Percentiles rank a stretch among this genome's conserved stretches.
Evolutionary conservation across 2,888 invertebrate species (phyloP).

Genomic region (Luperina nickerlii): DNA sequence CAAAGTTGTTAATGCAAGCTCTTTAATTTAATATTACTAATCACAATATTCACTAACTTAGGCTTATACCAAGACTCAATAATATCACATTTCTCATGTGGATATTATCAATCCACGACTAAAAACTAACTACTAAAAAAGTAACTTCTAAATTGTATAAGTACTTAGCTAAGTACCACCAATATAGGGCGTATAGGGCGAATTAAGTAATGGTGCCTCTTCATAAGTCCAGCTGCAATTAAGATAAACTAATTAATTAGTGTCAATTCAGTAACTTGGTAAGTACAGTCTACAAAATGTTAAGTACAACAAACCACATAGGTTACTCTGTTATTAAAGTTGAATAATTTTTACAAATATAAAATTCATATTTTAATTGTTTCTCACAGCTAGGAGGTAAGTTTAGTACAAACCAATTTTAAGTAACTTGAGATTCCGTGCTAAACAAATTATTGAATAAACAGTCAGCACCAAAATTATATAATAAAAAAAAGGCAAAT

Average conservation of each 20-base stretch:
- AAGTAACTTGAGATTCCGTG: constrained; percentile 44
- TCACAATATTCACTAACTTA: constrained; percentile 81
- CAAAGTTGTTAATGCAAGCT: constrained; percentile 75
- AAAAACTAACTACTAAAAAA: constrained; percentile 71
- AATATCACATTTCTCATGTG: constrained; percentile 94
- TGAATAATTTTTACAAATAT: neutral
- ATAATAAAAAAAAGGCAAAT: constrained; percentile 28
- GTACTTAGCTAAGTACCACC: constrained; percentile 82
- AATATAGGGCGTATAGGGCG: constrained; percentile 72
- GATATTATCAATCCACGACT: constrained; percentile 91
- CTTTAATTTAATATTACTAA: constrained; percentile 78
- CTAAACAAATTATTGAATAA: constrained; percentile 37
- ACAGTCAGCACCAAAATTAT: constrained; percentile 49
- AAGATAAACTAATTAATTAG: constrained; percentile 1
- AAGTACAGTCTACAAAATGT: constrained; percentile 57
- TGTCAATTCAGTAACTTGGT: constrained; percentile 12
- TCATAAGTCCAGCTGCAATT: constrained; percentile 51
- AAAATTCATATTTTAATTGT: neutral
- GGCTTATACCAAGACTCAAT: constrained; percentile 90
- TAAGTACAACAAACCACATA: constrained; percentile 60
- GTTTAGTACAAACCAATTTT: constrained; percentile 15
- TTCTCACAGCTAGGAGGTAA: constrained; percentile 21
- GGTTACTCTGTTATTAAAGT: constrained; percentile 4
- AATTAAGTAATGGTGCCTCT: constrained; percentile 52
- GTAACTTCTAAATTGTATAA: constrained; percentile 66